Evolutionary conservation across 2,888 invertebrate species (phyloP), one percentile per base, ranked within the genome.

Genomic region (Hirtodrosophila duncani): DNA sequence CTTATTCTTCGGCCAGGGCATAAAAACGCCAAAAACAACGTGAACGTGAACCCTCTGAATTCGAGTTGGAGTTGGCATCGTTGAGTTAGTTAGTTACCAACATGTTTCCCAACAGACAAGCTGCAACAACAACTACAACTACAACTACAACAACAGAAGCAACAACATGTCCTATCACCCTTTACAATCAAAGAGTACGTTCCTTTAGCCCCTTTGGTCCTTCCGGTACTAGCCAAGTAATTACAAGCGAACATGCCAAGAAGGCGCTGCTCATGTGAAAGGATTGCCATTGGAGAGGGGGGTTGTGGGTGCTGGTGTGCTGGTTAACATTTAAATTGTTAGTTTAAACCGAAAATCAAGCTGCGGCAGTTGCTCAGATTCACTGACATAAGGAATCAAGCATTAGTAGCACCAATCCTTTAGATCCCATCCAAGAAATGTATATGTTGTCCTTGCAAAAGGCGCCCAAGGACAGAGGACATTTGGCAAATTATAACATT

Each of bases 161-260:
- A 57, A 49, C 52, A 58, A 72, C 71, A n/a, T n/a, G n/a, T n/a
- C n/a, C 74, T 72, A 79, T 72, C 72, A 72, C 75, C n/a, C n/a
- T 81, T 75, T 81, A 56, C 79, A 74, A 81, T 81, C 67, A 71
- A 46, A 59, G 56, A n/a, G 45, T 60, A 72, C 53, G 26, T 17
- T 11, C 11, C 20, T 33, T 14, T 13, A 17, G 30, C 38, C 20
- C 9, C 36, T 11, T 17, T 17, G 7, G n/a, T 45, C 14, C 24
- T 4, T 9, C 27, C 24, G 42, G 37, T 50, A 43, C 46, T 38
- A 49, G 42, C 62, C 55, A 72, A 74, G 72, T 72, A 72, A 72
- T 81, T 81, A 72, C 70, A 58, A 26, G 49, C 57, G 81, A 70
- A 74, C 81, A 72, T 69, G 72, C 63, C 67, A 78, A 53, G 57